A percentile compares a stretch with the other conserved stretches of the same genome.
Evolutionary conservation across 2,797 vertebrate species (phyloP).

Genomic region (Trematomus bernacchii): DNA sequence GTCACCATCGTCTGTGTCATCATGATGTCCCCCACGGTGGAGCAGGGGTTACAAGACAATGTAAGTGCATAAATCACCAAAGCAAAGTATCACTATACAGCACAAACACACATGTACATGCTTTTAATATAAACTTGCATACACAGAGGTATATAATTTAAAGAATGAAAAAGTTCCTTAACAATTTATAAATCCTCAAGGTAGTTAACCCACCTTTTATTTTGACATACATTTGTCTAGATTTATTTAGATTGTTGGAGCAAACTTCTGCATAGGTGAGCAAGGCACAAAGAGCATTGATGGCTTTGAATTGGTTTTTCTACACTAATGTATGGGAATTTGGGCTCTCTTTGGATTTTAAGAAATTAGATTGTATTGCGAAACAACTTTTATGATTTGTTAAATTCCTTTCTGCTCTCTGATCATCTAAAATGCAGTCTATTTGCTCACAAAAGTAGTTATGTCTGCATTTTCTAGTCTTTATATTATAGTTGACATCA

Average conservation of each 20-base stretch:
- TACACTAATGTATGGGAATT: not conserved
- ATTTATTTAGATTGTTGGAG: no score
- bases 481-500: no score
- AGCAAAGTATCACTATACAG: not conserved
- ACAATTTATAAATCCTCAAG: no score
- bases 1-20: slow-evolving; percentile 91
- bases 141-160: not conserved
- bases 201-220: no score
- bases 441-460: not conserved
- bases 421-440: not conserved
- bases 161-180: no score
- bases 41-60: slow-evolving; percentile 55
- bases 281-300: no score
- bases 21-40: slow-evolving; percentile 97
- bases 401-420: slow-evolving; percentile 2
- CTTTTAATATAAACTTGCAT: not conserved
- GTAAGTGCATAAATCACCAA: slow-evolving; percentile 61
- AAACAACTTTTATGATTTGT: not conserved
- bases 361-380: not conserved
- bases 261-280: no score
- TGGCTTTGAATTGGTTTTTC: not conserved
- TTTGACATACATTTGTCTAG: no score
- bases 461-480: not conserved
- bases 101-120: not conserved
- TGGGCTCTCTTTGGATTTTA: not conserved